A percentile compares a stretch with the other conserved stretches of the same genome.
phyloP scores from a whole-genome alignment of 1,140 invertebrate genomes.

The Zaprionus vittiger region DNA sequence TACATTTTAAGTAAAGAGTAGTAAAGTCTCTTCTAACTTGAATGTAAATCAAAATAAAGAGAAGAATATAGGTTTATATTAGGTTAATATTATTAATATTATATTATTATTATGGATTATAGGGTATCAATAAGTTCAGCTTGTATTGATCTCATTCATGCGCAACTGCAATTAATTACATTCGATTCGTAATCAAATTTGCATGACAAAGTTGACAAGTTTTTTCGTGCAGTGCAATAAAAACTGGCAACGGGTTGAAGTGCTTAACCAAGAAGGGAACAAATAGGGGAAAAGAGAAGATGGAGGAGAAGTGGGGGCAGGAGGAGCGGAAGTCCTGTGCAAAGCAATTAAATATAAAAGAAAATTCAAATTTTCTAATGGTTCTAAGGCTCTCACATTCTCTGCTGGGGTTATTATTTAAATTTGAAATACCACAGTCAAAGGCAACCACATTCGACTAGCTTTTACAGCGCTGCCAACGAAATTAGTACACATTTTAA shows the following conservation, averaged over 20 bases:
- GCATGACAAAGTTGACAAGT: constrained; percentile 13
- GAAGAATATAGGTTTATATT: too few relatives aligned
- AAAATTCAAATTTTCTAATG: constrained; percentile 7
- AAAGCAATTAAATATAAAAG: constrained; percentile 1
- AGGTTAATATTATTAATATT: too few relatives aligned
- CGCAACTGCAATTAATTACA: constrained; percentile 34
- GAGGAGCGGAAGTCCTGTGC: too few relatives aligned
- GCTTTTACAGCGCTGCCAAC: constrained; percentile 42
- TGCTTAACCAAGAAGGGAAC: neutral
- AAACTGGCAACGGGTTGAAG: constrained; percentile 3
- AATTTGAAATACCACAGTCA: constrained; percentile 20
- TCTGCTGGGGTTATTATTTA: neutral
- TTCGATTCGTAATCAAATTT: constrained; percentile 38
- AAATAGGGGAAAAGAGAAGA: neutral
- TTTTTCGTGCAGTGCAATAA: neutral
- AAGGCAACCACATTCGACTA: constrained; percentile 17
- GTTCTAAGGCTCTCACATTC: neutral
- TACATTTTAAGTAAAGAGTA: too few relatives aligned
- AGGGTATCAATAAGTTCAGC: neutral
- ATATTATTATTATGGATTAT: too few relatives aligned
- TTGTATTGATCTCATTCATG: neutral
- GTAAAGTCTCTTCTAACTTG: too few relatives aligned
- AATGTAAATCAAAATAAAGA: too few relatives aligned
- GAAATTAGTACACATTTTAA: constrained; percentile 64
- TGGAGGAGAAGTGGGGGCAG: too few relatives aligned